Evolutionary conservation across 2,113 vertebrate genomes (phyloP), one percentile per base, ranked within the genome.

Genomic region (Malurus cyaneus): DNA sequence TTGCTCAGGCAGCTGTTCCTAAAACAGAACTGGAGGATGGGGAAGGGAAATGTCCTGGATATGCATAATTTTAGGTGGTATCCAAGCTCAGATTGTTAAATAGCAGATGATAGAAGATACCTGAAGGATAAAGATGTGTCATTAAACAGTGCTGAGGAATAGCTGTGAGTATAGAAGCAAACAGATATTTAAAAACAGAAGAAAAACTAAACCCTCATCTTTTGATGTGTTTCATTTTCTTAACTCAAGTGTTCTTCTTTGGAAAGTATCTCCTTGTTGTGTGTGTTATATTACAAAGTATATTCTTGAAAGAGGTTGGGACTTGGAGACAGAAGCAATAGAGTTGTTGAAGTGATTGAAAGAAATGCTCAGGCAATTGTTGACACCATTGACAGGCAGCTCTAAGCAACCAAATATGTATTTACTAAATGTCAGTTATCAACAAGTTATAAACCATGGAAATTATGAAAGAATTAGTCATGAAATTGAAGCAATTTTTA

Each of bases 141-240:
- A 62, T 46, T 56, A 34, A 28, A 10, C 14, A 53, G 5, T 8
- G 66, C 52, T 49, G 41, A 66, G 12, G 12, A 86, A 34, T 36
- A 70, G 11, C 32, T 89, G 13, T 3, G 17, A 36, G 8, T n/a
- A 76, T 76, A 83, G n/a, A 67, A 56, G 13, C 4, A 88, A 81
- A 31, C 1, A 67, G 34, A 14, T 69, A 72, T 20, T 88, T 81
- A 6, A 61, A 86, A 80, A 20, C 20, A 61, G 39, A 56, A 49
- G 0, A 2, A 81, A 70, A 90, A 60, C 3, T 39, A 5, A 29
- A 67, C 44, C 7, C 44, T 53, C 25, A 26, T 11, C 3, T 65
- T 83, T 44, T 41, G 4, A 36, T 0, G 0, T 34, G 20, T 25
- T 53, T 57, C 1, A 0, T 50, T 41, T 47, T 50, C 85, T 81